These are phyloP conservation scores for Panthera tigris DNA, from an alignment of 2,113 vertebrate species.

Conservation along the genomic window DNA sequence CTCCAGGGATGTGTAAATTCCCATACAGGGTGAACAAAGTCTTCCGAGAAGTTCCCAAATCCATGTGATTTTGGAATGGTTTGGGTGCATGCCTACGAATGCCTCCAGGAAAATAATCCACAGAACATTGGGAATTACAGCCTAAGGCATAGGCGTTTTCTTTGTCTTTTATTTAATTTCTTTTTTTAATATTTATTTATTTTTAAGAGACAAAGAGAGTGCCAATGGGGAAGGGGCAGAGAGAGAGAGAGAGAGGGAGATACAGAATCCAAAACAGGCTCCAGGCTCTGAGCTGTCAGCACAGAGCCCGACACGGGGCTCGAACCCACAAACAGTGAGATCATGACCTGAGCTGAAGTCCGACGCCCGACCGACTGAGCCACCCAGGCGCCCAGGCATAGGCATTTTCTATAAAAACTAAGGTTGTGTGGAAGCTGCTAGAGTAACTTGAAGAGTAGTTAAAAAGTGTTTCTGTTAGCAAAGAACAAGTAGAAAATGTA, in stretches of 20 bases:
- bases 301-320: too few relatives aligned
- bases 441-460: background rate
- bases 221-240: too few relatives aligned
- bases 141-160: background rate
- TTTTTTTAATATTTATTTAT: too few relatives aligned
- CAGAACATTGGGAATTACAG: background rate
- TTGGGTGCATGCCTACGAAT: background rate
- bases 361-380: too few relatives aligned
- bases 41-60: background rate
- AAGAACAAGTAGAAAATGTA: conserved; percentile 1
- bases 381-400: background rate
- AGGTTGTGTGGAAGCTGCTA: background rate
- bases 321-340: too few relatives aligned
- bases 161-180: too few relatives aligned
- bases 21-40: background rate
- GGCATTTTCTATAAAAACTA: background rate
- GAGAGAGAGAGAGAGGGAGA: too few relatives aligned
- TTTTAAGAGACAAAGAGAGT: too few relatives aligned
- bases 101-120: background rate
- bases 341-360: too few relatives aligned
- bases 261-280: too few relatives aligned
- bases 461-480: background rate
- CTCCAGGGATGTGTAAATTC: background rate
- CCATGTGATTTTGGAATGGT: background rate
- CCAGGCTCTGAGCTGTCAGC: too few relatives aligned